A percentile compares a stretch with the other conserved stretches of the same genome.
Conservation (phyloP, 1,140 invertebrate species). For the Drosophila dunni region DNA sequence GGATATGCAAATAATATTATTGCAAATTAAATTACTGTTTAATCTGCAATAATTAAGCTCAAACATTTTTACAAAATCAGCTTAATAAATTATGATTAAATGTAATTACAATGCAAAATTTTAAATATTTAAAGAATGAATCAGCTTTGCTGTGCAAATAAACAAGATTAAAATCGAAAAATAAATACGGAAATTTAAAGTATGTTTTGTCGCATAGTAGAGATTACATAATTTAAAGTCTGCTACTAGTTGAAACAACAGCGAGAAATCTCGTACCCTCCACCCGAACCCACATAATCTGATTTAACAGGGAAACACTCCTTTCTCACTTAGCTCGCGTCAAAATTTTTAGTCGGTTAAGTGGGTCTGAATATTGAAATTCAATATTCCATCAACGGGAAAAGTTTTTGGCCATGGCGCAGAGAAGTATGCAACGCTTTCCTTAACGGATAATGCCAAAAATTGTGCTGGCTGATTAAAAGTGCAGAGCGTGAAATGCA, state of each 20-base stretch:
- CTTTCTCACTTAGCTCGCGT: not conserved
- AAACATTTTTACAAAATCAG: conserved; percentile 12
- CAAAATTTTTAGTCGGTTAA: conserved; percentile 43
- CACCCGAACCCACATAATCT: not conserved
- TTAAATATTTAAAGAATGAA: conserved; percentile 31
- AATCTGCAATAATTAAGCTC: conserved; percentile 63
- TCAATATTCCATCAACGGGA: conserved; percentile 43
- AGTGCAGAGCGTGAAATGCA: conserved; percentile 78
- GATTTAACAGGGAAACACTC: not conserved
- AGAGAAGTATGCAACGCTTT: conserved; percentile 27
- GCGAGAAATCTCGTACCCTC: not conserved
- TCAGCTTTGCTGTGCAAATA: conserved; percentile 4
- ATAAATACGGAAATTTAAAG: not conserved
- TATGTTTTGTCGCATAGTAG: not conserved
- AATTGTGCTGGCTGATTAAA: conserved; percentile 72
- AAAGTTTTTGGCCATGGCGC: conserved; percentile 41
- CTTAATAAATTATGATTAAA: conserved; percentile 35
- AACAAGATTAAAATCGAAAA: conserved; percentile 12
- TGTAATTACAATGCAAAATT: conserved; percentile 5
- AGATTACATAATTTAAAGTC: not conserved
- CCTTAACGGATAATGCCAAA: conserved; percentile 46
- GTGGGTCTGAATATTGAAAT: conserved; percentile 54
- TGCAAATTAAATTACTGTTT: conserved; percentile 67
- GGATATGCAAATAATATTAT: conserved; percentile 45
- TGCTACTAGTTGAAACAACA: not conserved